These are phyloP conservation scores for Lasiommata megera DNA, from an alignment of 2,888 invertebrate genomes.

Conservation along the genomic window DNA sequence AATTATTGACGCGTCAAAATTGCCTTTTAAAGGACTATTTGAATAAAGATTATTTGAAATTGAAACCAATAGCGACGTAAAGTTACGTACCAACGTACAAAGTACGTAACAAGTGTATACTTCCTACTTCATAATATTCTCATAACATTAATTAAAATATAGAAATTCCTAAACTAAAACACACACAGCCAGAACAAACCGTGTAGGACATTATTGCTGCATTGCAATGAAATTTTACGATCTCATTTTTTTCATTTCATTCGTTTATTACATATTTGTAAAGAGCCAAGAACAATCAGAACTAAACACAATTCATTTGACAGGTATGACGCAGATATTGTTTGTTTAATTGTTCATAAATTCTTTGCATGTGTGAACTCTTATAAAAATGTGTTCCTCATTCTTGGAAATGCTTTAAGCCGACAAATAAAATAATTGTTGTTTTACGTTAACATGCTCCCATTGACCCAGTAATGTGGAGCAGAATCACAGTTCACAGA, in stretches of 20 bases:
- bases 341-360: slow-evolving; percentile 9
- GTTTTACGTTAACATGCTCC: slow-evolving; percentile 44
- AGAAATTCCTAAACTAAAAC: too few species aligned
- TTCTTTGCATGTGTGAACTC: slow-evolving; percentile 26
- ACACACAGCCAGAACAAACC: too few species aligned
- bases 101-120: too few species aligned
- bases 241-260: background rate
- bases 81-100: too few species aligned
- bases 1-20: too few species aligned
- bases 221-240: background rate
- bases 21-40: too few species aligned
- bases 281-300: slow-evolving; percentile 3
- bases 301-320: slow-evolving; percentile 9
- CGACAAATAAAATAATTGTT: slow-evolving; percentile 42
- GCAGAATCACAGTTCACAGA: slow-evolving; percentile 60
- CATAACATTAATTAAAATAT: background rate
- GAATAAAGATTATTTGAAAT: too few species aligned
- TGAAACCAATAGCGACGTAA: too few species aligned
- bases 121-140: background rate
- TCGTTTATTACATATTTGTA: slow-evolving; percentile 8
- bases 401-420: slow-evolving; percentile 25
- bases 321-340: slow-evolving; percentile 21
- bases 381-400: slow-evolving; percentile 29
- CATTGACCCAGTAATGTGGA: slow-evolving; percentile 58
- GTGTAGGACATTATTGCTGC: too few species aligned